Conservation (phyloP, 1,140 invertebrate genomes). For the Steinernema feltiae region DNA sequence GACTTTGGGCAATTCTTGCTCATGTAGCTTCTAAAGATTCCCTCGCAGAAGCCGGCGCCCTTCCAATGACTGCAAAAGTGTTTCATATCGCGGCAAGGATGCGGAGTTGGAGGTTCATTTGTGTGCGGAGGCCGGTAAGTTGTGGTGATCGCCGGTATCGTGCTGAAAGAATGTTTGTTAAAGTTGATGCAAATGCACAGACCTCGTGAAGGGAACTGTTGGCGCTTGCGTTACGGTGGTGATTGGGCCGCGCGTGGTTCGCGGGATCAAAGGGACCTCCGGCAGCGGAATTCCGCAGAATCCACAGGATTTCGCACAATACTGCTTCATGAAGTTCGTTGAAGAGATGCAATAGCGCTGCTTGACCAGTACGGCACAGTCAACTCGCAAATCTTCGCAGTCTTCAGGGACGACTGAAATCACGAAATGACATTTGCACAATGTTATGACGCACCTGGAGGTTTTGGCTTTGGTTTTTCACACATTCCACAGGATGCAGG, state of each 20-base stretch:
- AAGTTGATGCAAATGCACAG: neutral
- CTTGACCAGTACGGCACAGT: slow-evolving; percentile 56
- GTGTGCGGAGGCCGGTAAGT: slow-evolving; percentile 18
- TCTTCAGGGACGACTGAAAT: slow-evolving; percentile 22
- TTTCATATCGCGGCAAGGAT: slow-evolving; percentile 46
- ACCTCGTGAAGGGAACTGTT: slow-evolving; percentile 4
- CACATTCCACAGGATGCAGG: slow-evolving; percentile 50
- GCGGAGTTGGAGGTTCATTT: slow-evolving; percentile 7
- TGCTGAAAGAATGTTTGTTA: neutral
- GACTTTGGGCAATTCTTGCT: slow-evolving; percentile 49
- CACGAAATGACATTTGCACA: neutral
- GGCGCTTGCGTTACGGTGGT: slow-evolving; percentile 14
- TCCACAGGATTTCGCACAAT: slow-evolving; percentile 52
- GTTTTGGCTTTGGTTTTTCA: slow-evolving; percentile 12
- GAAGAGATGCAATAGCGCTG: slow-evolving; percentile 52
- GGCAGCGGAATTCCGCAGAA: slow-evolving; percentile 50
- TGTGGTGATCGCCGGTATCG: slow-evolving; percentile 12
- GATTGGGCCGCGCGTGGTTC: neutral
- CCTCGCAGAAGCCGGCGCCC: slow-evolving; percentile 52
- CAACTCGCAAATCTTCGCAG: slow-evolving; percentile 59
- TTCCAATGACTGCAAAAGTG: slow-evolving; percentile 55
- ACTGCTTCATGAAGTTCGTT: slow-evolving; percentile 48
- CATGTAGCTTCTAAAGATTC: slow-evolving; percentile 54
- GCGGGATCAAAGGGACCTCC: slow-evolving; percentile 43
- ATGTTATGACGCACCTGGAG: neutral